Conservation (phyloP, 2,888 invertebrate species). For the Tetragonula carbonaria region DNA sequence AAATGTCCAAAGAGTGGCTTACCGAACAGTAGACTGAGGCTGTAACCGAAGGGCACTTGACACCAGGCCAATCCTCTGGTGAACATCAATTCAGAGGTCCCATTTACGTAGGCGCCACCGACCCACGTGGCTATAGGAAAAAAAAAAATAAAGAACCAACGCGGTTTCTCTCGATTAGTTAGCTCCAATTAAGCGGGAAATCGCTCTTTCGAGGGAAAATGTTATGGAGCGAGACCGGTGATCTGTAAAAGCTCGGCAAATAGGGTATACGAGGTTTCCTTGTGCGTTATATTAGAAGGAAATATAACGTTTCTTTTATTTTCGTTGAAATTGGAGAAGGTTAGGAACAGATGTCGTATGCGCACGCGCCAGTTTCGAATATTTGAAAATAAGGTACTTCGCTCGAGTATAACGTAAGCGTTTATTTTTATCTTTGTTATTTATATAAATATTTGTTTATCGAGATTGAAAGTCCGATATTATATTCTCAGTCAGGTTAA, state of each 20-base stretch:
- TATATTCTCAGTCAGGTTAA: not conserved
- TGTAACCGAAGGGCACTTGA: constrained; percentile 90
- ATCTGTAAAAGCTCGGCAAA: constrained; percentile 31
- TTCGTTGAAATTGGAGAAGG: not conserved
- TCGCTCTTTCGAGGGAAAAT: constrained; percentile 54
- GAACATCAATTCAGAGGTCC: constrained; percentile 89
- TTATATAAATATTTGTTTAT: constrained; percentile 1
- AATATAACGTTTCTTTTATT: not conserved
- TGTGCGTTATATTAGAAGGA: not conserved
- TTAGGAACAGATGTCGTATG: not conserved
- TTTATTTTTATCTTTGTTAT: not conserved
- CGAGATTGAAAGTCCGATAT: not conserved
- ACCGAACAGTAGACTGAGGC: constrained; percentile 88
- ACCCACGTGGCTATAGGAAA: constrained; percentile 84
- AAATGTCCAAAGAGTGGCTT: constrained; percentile 71
- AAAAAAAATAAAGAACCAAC: constrained; percentile 19
- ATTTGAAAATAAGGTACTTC: not conserved
- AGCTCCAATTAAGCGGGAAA: constrained; percentile 29
- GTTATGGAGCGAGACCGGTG: constrained; percentile 38
- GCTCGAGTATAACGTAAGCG: not conserved
- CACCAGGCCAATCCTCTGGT: constrained; percentile 88
- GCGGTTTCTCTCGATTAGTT: constrained; percentile 30
- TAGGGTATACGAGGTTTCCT: not conserved
- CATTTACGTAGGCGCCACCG: constrained; percentile 90
- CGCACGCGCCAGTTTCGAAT: not conserved